These are phyloP conservation scores for Datnioides undecimradiatus DNA, from an alignment of 2,113 vertebrate species.

Conservation along the genomic window DNA sequence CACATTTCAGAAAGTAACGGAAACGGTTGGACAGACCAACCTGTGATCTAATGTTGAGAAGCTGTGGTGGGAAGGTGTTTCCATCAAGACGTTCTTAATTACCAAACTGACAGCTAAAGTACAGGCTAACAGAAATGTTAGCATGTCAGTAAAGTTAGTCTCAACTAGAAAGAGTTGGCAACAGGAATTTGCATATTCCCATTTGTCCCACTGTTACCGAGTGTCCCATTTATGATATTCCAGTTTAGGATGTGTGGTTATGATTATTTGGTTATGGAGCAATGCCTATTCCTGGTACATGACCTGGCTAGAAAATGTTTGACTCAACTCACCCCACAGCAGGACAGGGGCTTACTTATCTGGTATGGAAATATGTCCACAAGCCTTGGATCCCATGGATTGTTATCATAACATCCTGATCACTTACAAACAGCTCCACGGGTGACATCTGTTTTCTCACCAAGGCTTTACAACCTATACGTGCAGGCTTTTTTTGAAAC, in stretches of 20 bases:
- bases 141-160: background rate
- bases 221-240: slow-evolving; percentile 11
- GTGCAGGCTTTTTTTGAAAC: background rate
- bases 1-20: no score
- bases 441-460: slow-evolving; percentile 37
- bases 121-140: background rate
- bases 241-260: background rate
- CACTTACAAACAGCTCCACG: slow-evolving; percentile 29
- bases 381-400: slow-evolving; percentile 28
- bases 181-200: background rate
- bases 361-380: slow-evolving; percentile 49
- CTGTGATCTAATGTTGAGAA: no score
- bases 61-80: background rate
- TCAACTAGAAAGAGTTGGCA: background rate
- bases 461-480: slow-evolving; percentile 3
- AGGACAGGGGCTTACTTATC: slow-evolving; percentile 30
- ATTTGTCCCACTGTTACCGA: background rate
- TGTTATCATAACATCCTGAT: slow-evolving; percentile 60
- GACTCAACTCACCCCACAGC: background rate
- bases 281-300: slow-evolving; percentile 39
- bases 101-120: background rate
- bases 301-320: slow-evolving; percentile 11
- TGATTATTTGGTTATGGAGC: background rate
- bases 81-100: background rate
- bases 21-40: no score